Evolutionary conservation across 2,888 invertebrate species (phyloP).

Genomic region (Ametastegia equiseti): DNA sequence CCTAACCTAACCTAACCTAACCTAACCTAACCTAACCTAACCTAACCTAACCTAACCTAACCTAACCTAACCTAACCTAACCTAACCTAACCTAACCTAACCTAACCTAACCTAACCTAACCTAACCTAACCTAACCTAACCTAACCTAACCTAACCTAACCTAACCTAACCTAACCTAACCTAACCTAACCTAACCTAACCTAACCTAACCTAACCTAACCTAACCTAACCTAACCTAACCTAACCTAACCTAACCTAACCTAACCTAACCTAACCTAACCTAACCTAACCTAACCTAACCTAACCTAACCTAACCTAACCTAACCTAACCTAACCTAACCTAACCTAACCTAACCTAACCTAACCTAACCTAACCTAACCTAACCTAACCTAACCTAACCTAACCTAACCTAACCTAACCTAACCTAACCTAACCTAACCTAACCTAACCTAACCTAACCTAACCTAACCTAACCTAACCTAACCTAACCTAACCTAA

Average conservation of each 20-base stretch:
- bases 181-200: slow-evolving; percentile 12
- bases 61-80: slow-evolving; percentile 4
- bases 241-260: slow-evolving; percentile 12
- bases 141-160: slow-evolving; percentile 12
- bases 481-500: slow-evolving; percentile 12
- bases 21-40: slow-evolving; percentile 4
- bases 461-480: slow-evolving; percentile 12
- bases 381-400: slow-evolving; percentile 12
- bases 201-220: slow-evolving; percentile 12
- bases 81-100: slow-evolving; percentile 4
- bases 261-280: slow-evolving; percentile 12
- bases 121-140: slow-evolving; percentile 9
- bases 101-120: slow-evolving; percentile 4
- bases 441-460: slow-evolving; percentile 12
- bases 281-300: slow-evolving; percentile 12
- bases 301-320: slow-evolving; percentile 12
- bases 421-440: slow-evolving; percentile 12
- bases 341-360: slow-evolving; percentile 12
- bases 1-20: slow-evolving; percentile 4
- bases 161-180: slow-evolving; percentile 12
- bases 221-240: slow-evolving; percentile 12
- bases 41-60: slow-evolving; percentile 4
- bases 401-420: slow-evolving; percentile 12
- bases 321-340: slow-evolving; percentile 12
- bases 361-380: slow-evolving; percentile 12